Evolutionary conservation across 1,140 invertebrate genomes (phyloP).

Genomic region (silkworm (Bombyx mori)): ASM3026992v2 NC_085122.1:1274501-1275000

Average conservation of each 20-base stretch:
- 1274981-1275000: slow-evolving; percentile 17
- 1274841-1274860: slow-evolving; percentile 1
- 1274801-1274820: slow-evolving; percentile 17
- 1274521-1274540: slow-evolving; percentile 20
- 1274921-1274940: neutral
- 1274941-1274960: neutral
- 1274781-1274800: slow-evolving; percentile 12
- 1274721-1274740: slow-evolving; percentile 4
- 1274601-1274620: slow-evolving; percentile 14
- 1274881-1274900: too few relatives aligned
- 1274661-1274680: slow-evolving; percentile 12
- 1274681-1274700: slow-evolving; percentile 14
- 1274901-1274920: neutral
- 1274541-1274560: slow-evolving; percentile 19
- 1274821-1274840: slow-evolving; percentile 6
- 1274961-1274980: slow-evolving; percentile 15
- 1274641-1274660: slow-evolving; percentile 1
- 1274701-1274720: slow-evolving; percentile 15
- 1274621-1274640: slow-evolving; percentile 8
- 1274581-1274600: slow-evolving; percentile 15
- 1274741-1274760: slow-evolving; percentile 2
- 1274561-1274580: slow-evolving; percentile 13
- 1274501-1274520: slow-evolving; percentile 19
- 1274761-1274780: slow-evolving; percentile 15
- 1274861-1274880: neutral